These are phyloP conservation scores for Stictocephala bisonia DNA, from an alignment of 2,888 invertebrate genomes.

Conservation along the genomic window DNA sequence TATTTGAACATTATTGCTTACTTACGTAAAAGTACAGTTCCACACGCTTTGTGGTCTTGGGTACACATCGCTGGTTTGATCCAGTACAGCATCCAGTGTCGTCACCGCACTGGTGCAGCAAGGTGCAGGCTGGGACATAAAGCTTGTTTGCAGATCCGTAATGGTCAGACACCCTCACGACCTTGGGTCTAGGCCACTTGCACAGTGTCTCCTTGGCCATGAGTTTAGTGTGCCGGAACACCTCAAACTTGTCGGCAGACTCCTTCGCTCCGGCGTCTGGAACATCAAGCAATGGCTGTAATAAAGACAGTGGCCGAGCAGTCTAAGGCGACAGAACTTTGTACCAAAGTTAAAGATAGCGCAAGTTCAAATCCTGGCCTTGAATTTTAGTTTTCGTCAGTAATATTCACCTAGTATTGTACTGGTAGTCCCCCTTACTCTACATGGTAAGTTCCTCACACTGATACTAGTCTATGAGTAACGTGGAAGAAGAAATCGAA, in stretches of 20 bases:
- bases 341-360: too few relatives aligned
- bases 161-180: slow-evolving; percentile 78
- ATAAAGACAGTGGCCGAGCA: too few relatives aligned
- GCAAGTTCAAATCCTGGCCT: too few relatives aligned
- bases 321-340: too few relatives aligned
- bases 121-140: slow-evolving; percentile 87
- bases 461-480: too few relatives aligned
- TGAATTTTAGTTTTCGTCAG: too few relatives aligned
- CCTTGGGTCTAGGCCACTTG: slow-evolving; percentile 77
- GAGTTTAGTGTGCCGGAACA: slow-evolving; percentile 46
- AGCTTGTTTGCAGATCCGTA: slow-evolving; percentile 78
- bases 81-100: slow-evolving; percentile 88
- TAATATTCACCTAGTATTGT: too few relatives aligned
- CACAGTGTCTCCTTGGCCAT: slow-evolving; percentile 69
- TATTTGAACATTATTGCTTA: slow-evolving; percentile 63
- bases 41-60: slow-evolving; percentile 77
- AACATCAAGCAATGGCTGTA: too few relatives aligned
- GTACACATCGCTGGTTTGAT: slow-evolving; percentile 79
- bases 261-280: slow-evolving; percentile 32
- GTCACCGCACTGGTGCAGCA: slow-evolving; percentile 86
- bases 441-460: too few relatives aligned
- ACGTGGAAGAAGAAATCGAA: too few relatives aligned
- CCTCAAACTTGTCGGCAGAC: slow-evolving; percentile 43
- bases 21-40: slow-evolving; percentile 86
- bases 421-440: too few relatives aligned